A percentile compares a stretch with the other conserved stretches of the same genome.
Conservation (phyloP, 2,888 invertebrate species). For the Marasmarcha lunaedactyla region DNA sequence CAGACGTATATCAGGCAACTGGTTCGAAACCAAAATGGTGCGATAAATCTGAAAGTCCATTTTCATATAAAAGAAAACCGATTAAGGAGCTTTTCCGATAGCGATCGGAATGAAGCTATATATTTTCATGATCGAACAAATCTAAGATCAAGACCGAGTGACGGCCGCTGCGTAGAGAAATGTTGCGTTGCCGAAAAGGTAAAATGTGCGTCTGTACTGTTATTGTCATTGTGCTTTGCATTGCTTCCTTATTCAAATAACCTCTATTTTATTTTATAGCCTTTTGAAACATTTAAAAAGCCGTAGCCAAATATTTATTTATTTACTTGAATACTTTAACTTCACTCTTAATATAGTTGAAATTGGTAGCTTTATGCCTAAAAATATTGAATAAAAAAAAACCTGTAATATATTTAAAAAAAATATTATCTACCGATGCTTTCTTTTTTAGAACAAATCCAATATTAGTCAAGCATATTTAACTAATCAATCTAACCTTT, state of each 20-base stretch:
- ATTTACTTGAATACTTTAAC: no score
- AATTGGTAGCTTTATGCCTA: no score
- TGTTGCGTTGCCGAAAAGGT: constrained; percentile 38
- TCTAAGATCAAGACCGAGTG: constrained; percentile 60
- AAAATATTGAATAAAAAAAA: not conserved
- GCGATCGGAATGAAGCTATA: constrained; percentile 66
- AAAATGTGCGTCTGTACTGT: constrained; percentile 42
- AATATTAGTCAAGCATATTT: no score
- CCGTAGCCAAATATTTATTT: no score
- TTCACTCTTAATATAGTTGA: no score
- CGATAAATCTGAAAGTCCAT: constrained; percentile 66
- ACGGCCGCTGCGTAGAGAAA: constrained; percentile 60
- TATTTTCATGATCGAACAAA: constrained; percentile 67
- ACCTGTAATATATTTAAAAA: not conserved
- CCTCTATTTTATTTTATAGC: no score
- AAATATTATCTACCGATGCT: no score
- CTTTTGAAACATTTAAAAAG: no score
- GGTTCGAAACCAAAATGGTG: constrained; percentile 55
- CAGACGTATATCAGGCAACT: constrained; percentile 52
- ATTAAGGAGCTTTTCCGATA: constrained; percentile 67
- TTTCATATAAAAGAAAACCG: constrained; percentile 69
- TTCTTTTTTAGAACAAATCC: no score
- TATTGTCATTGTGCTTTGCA: constrained; percentile 29
- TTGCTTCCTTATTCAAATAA: no score
- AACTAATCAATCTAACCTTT: no score